A percentile compares a stretch with the other conserved stretches of the same genome.
Evolutionary conservation across 1,140 invertebrate genomes (phyloP).

Genomic region (Micrasema minimum): DNA sequence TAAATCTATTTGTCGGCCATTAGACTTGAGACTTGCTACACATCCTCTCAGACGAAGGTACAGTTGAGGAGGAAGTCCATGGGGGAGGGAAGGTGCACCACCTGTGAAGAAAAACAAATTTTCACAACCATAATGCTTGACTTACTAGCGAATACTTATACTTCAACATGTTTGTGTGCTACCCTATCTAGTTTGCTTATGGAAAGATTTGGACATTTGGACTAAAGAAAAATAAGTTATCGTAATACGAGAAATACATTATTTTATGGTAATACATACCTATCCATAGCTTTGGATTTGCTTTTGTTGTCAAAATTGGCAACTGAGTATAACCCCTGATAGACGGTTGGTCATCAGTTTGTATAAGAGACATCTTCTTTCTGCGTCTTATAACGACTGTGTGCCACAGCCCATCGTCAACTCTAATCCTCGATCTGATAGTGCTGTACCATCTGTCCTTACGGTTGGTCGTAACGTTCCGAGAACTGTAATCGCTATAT

Average conservation of each 20-base stretch:
- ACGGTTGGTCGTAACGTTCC: conserved; percentile 58
- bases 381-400: conserved; percentile 73
- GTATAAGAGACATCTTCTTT: conserved; percentile 74
- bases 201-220: no score
- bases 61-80: conserved; percentile 61
- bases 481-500: conserved; percentile 63
- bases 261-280: conserved; percentile 63
- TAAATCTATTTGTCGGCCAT: conserved; percentile 61
- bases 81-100: conserved; percentile 63
- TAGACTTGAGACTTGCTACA: conserved; percentile 62
- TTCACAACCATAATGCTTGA: no score
- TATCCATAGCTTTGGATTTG: conserved; percentile 81
- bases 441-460: conserved; percentile 65
- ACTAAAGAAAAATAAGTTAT: no score
- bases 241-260: no score
- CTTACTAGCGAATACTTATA: no score
- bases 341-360: conserved; percentile 74
- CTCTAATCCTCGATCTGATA: conserved; percentile 66
- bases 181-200: no score
- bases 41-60: conserved; percentile 63
- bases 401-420: conserved; percentile 82
- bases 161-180: no score
- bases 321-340: conserved; percentile 71
- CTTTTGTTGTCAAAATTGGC: conserved; percentile 76
- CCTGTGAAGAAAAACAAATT: conserved; percentile 53